Base-by-base conservation (phyloP, 2,888 invertebrate species). In the Mystacides longicornis region DNA sequence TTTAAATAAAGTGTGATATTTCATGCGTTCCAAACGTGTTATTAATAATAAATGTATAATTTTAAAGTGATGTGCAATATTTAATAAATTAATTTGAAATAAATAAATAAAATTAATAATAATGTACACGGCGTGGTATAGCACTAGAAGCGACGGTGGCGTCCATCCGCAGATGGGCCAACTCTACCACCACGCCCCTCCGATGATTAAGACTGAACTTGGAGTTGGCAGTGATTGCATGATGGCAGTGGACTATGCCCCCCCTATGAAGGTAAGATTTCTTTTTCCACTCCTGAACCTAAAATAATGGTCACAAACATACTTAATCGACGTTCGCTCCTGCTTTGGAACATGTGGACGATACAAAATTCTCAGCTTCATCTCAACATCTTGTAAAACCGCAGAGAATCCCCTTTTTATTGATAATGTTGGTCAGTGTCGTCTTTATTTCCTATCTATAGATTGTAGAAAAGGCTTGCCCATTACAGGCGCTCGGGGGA, bases 181-280 rank as follows among this genome's bases (percentile, higher is more conserved):
- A 67, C 67, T 78, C 67, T 78, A 76, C 69, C 79, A 78, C 61
- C 78, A 77, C 3, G 66, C 67, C 60, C 76, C 80, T 43, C 77
- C 81, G 54, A 78, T 80, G 74, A 80, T 81, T 63, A 81, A 81
- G 73, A 80, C 80, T 62, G 81, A 81, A 61, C 79, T 80, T 49
- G 79, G 79, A 23, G 77, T 80, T 43, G 80, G 80, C 66, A 81
- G 78, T 66, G 82, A 82, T 67, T 82, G 82, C 61, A 82, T 82
- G 82, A 77, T 82, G 73, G 81, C 81, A 1, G 79, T 82, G 22
- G 82, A 82, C 64, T 82, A 82, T 65, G 81, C 81, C 0, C 79
- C 81, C 0, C 81, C 81, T 20, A 80, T 81, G 67, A 82, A 82
- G 82, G 82, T 82, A 73, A 68, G 76, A n/a, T 37, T 37, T n/a